These are phyloP conservation scores for Anthopleura sola DNA, from an alignment of 64 coral and sea anemone genomes.

Conservation along the genomic window DNA sequence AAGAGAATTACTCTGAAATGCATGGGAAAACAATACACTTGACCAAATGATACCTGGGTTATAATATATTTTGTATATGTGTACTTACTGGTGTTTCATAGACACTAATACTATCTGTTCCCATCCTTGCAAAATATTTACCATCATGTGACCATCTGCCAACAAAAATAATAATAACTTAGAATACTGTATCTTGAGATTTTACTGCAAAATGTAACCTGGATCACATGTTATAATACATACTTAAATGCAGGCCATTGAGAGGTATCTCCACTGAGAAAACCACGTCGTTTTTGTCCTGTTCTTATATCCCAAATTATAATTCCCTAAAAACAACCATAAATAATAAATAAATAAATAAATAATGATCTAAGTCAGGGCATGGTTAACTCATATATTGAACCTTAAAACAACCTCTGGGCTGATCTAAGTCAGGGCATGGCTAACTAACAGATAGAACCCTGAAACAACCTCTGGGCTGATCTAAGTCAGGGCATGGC, in stretches of 20 bases:
- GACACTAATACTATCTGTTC: constrained; percentile 83
- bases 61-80: too few relatives aligned
- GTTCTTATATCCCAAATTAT: constrained; percentile 96
- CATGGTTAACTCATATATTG: too few relatives aligned
- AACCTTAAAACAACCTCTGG: too few relatives aligned
- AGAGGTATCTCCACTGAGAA: constrained; percentile 84
- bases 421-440: too few relatives aligned
- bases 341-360: neutral
- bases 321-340: constrained; percentile 60
- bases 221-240: neutral
- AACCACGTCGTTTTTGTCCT: constrained; percentile 79
- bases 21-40: too few relatives aligned
- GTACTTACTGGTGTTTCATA: constrained; percentile 96
- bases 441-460: too few relatives aligned
- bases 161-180: neutral
- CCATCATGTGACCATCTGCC: constrained; percentile 85
- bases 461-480: too few relatives aligned
- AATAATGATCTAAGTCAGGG: too few relatives aligned
- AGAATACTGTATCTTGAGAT: neutral
- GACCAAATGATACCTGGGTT: too few relatives aligned
- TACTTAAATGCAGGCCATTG: constrained; percentile 99
- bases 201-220: too few relatives aligned
- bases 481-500: too few relatives aligned
- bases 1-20: neutral
- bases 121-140: constrained; percentile 84